A percentile compares a stretch with the other conserved stretches of the same genome.
These are phyloP conservation scores for Leptinotarsa lineolata DNA, from an alignment of 1,140 invertebrate genomes.

Conservation along the genomic window DNA sequence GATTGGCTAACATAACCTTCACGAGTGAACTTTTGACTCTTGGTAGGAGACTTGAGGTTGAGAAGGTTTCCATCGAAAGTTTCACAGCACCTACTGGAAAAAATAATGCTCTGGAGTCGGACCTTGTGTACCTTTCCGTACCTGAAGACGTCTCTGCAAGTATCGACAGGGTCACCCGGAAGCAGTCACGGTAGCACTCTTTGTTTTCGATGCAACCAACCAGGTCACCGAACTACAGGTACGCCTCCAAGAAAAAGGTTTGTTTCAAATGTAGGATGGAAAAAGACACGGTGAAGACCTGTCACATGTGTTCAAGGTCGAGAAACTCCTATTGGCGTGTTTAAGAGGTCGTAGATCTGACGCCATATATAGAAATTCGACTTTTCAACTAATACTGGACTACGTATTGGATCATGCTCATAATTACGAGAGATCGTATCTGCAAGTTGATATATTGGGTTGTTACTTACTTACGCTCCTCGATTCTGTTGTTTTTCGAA, in stretches of 20 bases:
- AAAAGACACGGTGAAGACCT: neutral
- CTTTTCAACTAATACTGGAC: neutral
- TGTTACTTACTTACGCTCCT: too few species aligned
- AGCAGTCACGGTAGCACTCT: neutral
- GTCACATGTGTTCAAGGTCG: conserved; percentile 15
- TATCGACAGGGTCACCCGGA: neutral
- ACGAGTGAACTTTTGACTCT: conserved; percentile 7
- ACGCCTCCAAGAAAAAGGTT: neutral
- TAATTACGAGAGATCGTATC: too few species aligned
- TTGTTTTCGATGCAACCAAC: conserved; percentile 18
- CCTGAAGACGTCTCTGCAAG: neutral
- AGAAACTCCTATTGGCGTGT: conserved; percentile 21
- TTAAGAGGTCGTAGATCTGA: neutral
- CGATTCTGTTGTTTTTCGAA: too few species aligned
- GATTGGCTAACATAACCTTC: conserved; percentile 26
- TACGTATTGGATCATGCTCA: too few species aligned
- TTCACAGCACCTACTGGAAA: conserved; percentile 24
- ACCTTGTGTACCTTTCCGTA: conserved; percentile 14
- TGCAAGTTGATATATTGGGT: too few species aligned
- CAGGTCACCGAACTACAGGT: conserved; percentile 15
- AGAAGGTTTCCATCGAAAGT: conserved; percentile 2
- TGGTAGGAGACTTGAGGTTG: conserved; percentile 24
- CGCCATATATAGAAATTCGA: neutral
- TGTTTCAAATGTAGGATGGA: conserved; percentile 23
- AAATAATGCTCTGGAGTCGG: conserved; percentile 25